Evolutionary conservation across 2,113 vertebrate species (phyloP), one percentile per base, ranked within the genome.

Genomic region (Sclerurus mexicanus): DNA sequence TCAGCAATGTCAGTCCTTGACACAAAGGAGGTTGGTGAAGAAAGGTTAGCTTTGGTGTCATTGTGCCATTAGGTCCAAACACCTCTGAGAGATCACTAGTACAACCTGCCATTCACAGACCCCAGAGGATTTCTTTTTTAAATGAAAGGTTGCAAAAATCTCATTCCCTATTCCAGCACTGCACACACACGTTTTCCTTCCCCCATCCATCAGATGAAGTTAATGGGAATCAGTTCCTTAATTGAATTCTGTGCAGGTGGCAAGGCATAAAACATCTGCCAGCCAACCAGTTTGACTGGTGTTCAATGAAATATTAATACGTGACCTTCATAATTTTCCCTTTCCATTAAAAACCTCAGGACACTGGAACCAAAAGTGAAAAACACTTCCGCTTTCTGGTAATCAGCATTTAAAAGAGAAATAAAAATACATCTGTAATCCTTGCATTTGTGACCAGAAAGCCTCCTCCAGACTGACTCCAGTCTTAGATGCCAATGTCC

Each of bases 21-120:
- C 73, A 74, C 18, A 69, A 37, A 76, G 76, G 73, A 90, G 72
- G 76, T 2, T 69, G 68, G 42, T 75, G 68, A 95, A 58, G 79
- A 81, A 93, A 93, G 96, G 92, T 95, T 92, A 93, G 91, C 68
- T 67, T 63, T 77, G 64, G 89, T 93, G 94, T 92, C 94, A 84
- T 71, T 0, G 2, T 86, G 90, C 90, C 94, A 78, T 85, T 92
- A 96, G 86, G 86, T 92, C 86, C 93, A 79, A 94, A 62, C 0
- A 1, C 80, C 88, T 92, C 89, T 63, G 92, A 58, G 91, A 88
- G 87, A 91, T 91, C 87, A 83, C 59, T 47, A 10, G 87, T 66
- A 20, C 59, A 80, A 64, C 63, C 90, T 93, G 94, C 82, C 95
- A 93, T 50, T 97, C 95, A 96, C 63, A 93, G 91, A 66, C 39